These are phyloP conservation scores for Euwallacea fornicatus DNA, from an alignment of 1,140 invertebrate genomes.

Conservation along the genomic window DNA sequence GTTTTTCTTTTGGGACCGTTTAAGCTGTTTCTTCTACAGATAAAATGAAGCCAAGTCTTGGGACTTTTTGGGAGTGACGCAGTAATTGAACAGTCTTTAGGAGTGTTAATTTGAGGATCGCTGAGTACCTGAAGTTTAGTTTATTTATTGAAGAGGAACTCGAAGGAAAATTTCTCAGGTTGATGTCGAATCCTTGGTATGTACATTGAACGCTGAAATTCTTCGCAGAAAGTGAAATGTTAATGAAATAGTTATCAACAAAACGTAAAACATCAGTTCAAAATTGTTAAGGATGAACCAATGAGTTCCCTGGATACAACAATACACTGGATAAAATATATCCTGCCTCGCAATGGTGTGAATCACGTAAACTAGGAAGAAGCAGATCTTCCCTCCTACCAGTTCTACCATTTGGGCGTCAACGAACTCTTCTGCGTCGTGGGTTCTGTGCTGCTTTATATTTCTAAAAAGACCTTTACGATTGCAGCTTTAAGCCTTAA, in stretches of 20 bases:
- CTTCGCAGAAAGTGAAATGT: conserved; percentile 8
- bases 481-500: too few relatives aligned
- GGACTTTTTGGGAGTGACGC: too few relatives aligned
- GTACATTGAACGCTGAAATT: too few relatives aligned
- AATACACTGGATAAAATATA: conserved; percentile 61
- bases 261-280: conserved; percentile 36
- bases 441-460: background rate
- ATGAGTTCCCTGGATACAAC: conserved; percentile 52
- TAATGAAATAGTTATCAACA: conserved; percentile 4
- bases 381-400: conserved; percentile 31
- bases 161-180: conserved; percentile 35
- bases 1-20: too few relatives aligned
- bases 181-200: conserved; percentile 40
- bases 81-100: too few relatives aligned
- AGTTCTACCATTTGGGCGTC: conserved; percentile 40
- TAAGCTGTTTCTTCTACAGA: too few relatives aligned
- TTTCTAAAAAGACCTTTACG: background rate
- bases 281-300: conserved; percentile 51
- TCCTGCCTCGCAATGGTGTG: conserved; percentile 57
- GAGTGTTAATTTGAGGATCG: conserved; percentile 42
- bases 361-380: conserved; percentile 50
- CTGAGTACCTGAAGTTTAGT: conserved; percentile 37
- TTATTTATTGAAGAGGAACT: conserved; percentile 39
- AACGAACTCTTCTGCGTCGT: background rate
- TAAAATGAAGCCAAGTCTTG: too few relatives aligned